Percentiles rank a stretch among this genome's conserved stretches.
Conservation (phyloP, 2,113 vertebrate genomes). For the Cyprinodon variegatus region DNA sequence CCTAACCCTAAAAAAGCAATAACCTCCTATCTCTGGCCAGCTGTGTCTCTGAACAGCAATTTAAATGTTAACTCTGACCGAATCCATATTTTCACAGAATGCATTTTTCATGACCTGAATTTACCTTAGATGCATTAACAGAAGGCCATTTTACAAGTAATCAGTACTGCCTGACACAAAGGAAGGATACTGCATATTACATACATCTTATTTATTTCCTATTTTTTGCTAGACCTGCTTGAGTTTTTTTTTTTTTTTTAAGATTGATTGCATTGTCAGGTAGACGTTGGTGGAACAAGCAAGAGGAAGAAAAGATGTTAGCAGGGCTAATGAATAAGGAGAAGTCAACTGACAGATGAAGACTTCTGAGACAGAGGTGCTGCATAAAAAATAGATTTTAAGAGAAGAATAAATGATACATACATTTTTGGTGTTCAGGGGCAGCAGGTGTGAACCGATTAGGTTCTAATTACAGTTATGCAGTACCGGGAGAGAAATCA, state of each 20-base stretch:
- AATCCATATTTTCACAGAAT: conserved; percentile 51
- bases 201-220: conserved; percentile 29
- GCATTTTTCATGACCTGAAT: conserved; percentile 25
- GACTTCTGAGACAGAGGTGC: conserved; percentile 41
- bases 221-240: conserved; percentile 26
- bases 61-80: conserved; percentile 1
- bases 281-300: conserved; percentile 68
- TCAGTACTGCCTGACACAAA: conserved; percentile 12
- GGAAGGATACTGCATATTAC: conserved; percentile 2
- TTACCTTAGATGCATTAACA: conserved; percentile 46
- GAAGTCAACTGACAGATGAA: conserved; percentile 46
- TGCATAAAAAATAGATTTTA: conserved; percentile 9
- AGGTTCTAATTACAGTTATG: conserved; percentile 27
- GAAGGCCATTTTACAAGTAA: conserved; percentile 52
- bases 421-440: conserved; percentile 24
- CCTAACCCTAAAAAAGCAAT: conserved; percentile 35
- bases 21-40: conserved; percentile 36
- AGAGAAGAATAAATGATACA: conserved; percentile 19
- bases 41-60: conserved; percentile 11
- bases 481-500: conserved; percentile 45
- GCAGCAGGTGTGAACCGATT: conserved; percentile 38
- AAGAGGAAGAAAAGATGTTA: conserved; percentile 45
- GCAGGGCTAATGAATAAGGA: conserved; percentile 52
- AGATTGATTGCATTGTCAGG: conserved; percentile 76
- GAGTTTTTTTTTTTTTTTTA: conserved; percentile 47